Conservation (phyloP, 2,113 vertebrate genomes). For the Ailurus styani region DNA sequence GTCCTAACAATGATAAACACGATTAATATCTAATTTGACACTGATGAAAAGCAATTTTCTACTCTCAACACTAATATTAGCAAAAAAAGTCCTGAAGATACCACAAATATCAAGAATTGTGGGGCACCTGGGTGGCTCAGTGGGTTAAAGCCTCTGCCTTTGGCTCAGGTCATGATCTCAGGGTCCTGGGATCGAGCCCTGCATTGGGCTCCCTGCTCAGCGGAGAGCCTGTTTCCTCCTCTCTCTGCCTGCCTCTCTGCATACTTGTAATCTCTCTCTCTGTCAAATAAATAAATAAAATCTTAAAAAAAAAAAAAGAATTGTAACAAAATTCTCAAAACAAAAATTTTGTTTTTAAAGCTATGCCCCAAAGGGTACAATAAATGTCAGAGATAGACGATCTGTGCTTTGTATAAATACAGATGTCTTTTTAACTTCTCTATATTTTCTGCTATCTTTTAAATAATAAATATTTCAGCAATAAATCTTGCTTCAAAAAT, state of each 20-base stretch:
- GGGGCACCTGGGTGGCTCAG: no score
- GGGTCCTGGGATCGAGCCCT: no score
- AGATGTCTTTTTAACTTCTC: background rate
- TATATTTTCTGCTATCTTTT: background rate
- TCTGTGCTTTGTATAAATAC: background rate
- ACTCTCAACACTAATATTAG: background rate
- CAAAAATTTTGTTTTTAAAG: constrained; percentile 5
- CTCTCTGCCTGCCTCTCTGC: no score
- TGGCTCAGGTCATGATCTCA: no score
- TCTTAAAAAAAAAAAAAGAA: no score
- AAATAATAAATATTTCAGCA: background rate
- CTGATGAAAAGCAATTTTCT: background rate
- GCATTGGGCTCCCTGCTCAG: no score
- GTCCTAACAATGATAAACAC: background rate
- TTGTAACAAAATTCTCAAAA: background rate
- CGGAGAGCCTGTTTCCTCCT: no score
- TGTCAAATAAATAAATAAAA: no score
- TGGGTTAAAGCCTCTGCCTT: no score
- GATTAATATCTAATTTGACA: background rate
- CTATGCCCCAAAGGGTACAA: background rate
- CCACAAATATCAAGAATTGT: background rate
- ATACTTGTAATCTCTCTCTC: no score
- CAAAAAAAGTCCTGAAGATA: background rate
- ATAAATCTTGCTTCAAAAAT: constrained; percentile 28
- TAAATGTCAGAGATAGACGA: background rate